Evolutionary conservation across 1,140 invertebrate genomes (phyloP).

Genomic region (Pseudoatta argentina): DNA sequence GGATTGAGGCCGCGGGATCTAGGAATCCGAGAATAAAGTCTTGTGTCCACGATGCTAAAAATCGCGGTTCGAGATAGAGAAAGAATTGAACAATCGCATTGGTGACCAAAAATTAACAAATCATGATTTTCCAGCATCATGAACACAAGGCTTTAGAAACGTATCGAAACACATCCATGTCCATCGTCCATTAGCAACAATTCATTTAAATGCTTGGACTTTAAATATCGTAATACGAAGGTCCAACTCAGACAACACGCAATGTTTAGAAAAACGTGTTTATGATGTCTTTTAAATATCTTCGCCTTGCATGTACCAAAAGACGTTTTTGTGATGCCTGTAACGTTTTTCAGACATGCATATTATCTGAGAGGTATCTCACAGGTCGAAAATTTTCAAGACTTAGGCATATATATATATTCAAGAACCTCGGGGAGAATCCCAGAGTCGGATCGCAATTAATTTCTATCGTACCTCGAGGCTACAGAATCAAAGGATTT

Average conservation of each 20-base stretch:
- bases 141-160: background rate
- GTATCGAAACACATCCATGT: slow-evolving; percentile 10
- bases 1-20: background rate
- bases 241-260: too few species aligned
- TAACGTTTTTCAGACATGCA: too few species aligned
- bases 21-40: background rate
- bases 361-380: background rate
- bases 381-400: background rate
- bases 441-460: background rate
- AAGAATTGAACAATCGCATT: too few species aligned
- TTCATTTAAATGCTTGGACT: background rate
- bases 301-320: too few species aligned
- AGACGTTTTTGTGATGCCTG: too few species aligned
- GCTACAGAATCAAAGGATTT: background rate
- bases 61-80: too few species aligned
- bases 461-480: background rate
- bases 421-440: background rate
- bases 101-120: too few species aligned
- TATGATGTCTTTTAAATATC: too few species aligned
- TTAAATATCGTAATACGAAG: background rate
- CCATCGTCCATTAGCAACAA: background rate
- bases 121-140: too few species aligned
- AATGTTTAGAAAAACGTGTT: too few species aligned
- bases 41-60: too few species aligned
- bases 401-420: background rate